Conservation (phyloP, 2,888 invertebrate genomes). For the Dasypogon diadema region DNA sequence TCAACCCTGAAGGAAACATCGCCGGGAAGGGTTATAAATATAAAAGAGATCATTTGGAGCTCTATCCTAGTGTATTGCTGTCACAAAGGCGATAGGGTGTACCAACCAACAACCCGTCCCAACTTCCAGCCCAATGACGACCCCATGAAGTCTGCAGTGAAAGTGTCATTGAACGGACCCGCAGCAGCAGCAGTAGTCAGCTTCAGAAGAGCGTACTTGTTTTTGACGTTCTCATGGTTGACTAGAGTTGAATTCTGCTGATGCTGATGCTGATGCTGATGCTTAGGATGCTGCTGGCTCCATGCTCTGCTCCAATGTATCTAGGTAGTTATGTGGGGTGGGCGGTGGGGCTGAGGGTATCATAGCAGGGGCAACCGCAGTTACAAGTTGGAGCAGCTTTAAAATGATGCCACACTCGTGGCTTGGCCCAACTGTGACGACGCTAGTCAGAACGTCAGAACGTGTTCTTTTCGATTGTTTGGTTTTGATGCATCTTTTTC, state of each 20-base stretch:
- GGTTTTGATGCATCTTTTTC: not conserved
- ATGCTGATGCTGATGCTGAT: too few relatives aligned
- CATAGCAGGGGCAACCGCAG: not conserved
- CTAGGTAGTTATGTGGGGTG: too few relatives aligned
- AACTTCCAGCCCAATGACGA: not conserved
- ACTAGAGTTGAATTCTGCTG: conserved; percentile 1
- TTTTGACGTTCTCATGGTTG: conserved; percentile 9
- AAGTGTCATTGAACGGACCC: conserved; percentile 57
- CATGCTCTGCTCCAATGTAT: not conserved
- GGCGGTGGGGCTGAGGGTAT: not conserved
- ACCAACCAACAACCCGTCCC: not conserved
- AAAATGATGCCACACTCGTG: not conserved
- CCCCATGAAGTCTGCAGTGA: conserved; percentile 56
- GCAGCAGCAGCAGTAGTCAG: conserved; percentile 27
- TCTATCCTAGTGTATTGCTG: not conserved
- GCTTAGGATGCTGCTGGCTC: not conserved
- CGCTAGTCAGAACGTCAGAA: not conserved
- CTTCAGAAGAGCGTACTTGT: conserved; percentile 15
- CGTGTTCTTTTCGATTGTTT: not conserved
- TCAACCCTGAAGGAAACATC: not conserved
- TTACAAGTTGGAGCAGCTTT: not conserved
- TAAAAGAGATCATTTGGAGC: conserved; percentile 32
- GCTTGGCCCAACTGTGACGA: not conserved
- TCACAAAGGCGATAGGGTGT: conserved; percentile 10
- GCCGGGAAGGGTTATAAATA: conserved; percentile 32